A percentile compares a stretch with the other conserved stretches of the same genome.
Evolutionary conservation across 2,797 vertebrate genomes (phyloP).

Genomic region (Oreochromis mossambicus): DNA sequence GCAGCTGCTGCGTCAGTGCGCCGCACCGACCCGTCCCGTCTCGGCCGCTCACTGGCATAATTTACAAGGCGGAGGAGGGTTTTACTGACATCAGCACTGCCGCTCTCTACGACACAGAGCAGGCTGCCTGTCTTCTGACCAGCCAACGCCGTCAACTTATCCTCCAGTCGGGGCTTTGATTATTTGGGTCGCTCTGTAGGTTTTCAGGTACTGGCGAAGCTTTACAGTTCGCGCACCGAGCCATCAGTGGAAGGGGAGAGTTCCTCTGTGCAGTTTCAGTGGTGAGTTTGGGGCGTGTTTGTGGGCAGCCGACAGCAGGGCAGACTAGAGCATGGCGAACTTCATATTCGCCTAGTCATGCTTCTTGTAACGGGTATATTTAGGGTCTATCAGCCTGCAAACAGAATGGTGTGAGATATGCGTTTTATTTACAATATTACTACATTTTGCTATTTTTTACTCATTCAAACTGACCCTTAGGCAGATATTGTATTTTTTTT

Average conservation of each 20-base stretch:
- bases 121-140: constrained; percentile 58
- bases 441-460: background rate
- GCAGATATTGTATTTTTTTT: background rate
- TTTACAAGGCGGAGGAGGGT: constrained; percentile 48
- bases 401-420: background rate
- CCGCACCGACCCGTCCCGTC: constrained; percentile 9
- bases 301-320: background rate
- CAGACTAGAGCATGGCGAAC: constrained; percentile 35
- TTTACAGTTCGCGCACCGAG: background rate
- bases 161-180: constrained; percentile 30
- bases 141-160: constrained; percentile 44
- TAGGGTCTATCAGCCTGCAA: background rate
- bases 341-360: constrained; percentile 59
- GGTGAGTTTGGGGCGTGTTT: constrained; percentile 33
- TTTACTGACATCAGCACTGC: constrained; percentile 62
- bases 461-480: background rate
- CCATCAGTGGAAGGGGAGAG: background rate
- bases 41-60: constrained; percentile 7
- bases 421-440: background rate
- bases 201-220: background rate
- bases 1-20: constrained; percentile 1
- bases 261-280: background rate
- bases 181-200: constrained; percentile 14
- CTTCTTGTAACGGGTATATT: background rate
- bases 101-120: constrained; percentile 47